These are phyloP conservation scores for Colletes collaris DNA, from an alignment of 2,888 invertebrate genomes.

Conservation along the genomic window DNA sequence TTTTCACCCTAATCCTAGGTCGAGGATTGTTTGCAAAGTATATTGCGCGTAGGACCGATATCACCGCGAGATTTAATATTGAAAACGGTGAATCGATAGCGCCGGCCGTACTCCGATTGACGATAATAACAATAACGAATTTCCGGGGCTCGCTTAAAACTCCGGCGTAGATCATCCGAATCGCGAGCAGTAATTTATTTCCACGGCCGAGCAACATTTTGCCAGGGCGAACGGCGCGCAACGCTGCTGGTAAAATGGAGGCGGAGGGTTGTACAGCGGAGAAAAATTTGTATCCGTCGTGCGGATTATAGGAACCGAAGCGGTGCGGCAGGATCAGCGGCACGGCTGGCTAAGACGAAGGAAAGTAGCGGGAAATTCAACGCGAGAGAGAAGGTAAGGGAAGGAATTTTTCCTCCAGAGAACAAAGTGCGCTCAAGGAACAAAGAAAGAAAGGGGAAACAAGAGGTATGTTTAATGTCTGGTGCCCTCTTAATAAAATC, in stretches of 20 bases:
- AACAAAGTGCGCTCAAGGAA: slow-evolving; percentile 36
- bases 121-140: slow-evolving; percentile 56
- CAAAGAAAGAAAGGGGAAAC: slow-evolving; percentile 60
- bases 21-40: slow-evolving; percentile 6
- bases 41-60: slow-evolving; percentile 29
- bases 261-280: neutral
- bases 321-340: slow-evolving; percentile 14
- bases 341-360: slow-evolving; percentile 14
- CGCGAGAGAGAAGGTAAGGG: neutral
- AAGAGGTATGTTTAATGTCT: slow-evolving; percentile 69
- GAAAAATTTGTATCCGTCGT: slow-evolving; percentile 49
- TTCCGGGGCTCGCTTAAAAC: slow-evolving; percentile 20
- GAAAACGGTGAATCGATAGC: slow-evolving; percentile 59
- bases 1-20: slow-evolving; percentile 16
- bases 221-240: neutral
- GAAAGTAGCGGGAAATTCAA: slow-evolving; percentile 4
- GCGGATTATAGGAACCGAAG: slow-evolving; percentile 25
- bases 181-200: slow-evolving; percentile 48
- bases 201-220: slow-evolving; percentile 23
- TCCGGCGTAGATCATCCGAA: slow-evolving; percentile 38
- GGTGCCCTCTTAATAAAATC: slow-evolving; percentile 76
- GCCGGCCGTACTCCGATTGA: slow-evolving; percentile 35
- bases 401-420: slow-evolving; percentile 27
- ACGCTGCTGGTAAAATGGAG: neutral
- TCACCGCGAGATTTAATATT: slow-evolving; percentile 52